Percentiles rank a stretch among this genome's conserved stretches.
Evolutionary conservation across 2,888 invertebrate genomes (phyloP).

Genomic region (Dryocosmus kuriphilus): DNA sequence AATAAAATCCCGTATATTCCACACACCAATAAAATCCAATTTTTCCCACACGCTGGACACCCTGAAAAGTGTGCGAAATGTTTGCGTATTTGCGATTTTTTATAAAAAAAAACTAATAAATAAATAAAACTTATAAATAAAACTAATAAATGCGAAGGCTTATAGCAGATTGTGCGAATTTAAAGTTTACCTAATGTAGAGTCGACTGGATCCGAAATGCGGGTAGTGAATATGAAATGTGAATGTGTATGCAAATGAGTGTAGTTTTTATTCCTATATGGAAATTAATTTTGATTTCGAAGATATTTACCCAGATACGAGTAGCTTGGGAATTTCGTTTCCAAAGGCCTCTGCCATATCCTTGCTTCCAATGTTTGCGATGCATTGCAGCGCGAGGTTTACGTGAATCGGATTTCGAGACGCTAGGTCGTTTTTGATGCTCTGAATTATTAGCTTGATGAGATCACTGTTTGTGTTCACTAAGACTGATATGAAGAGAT

Average conservation of each 20-base stretch:
- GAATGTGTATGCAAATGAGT: slow-evolving; percentile 1
- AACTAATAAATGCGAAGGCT: neutral
- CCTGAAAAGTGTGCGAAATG: slow-evolving; percentile 6
- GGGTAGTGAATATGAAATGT: slow-evolving; percentile 42
- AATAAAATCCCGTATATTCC: no score
- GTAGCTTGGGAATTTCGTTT: slow-evolving; percentile 97
- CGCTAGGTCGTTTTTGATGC: slow-evolving; percentile 98
- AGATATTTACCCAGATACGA: slow-evolving; percentile 92
- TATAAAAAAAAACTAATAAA: no score
- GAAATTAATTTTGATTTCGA: slow-evolving; percentile 3
- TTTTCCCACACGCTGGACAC: no score
- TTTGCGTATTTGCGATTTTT: neutral
- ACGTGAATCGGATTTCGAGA: slow-evolving; percentile 99
- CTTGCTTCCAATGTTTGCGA: slow-evolving; percentile 99
- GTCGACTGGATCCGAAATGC: slow-evolving; percentile 61
- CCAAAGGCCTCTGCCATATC: slow-evolving; percentile 99
- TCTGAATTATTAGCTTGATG: slow-evolving; percentile 99
- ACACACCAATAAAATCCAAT: no score
- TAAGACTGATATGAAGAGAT: slow-evolving; percentile 99
- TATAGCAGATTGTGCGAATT: slow-evolving; percentile 6
- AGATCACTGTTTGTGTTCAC: slow-evolving; percentile 99
- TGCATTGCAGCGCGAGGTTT: slow-evolving; percentile 98
- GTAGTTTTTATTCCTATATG: neutral
- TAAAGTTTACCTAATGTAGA: slow-evolving; percentile 63
- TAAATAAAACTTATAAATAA: no score